phyloP scores from a whole-genome alignment of 1,140 invertebrate species.

The Anastrepha obliqua region DNA sequence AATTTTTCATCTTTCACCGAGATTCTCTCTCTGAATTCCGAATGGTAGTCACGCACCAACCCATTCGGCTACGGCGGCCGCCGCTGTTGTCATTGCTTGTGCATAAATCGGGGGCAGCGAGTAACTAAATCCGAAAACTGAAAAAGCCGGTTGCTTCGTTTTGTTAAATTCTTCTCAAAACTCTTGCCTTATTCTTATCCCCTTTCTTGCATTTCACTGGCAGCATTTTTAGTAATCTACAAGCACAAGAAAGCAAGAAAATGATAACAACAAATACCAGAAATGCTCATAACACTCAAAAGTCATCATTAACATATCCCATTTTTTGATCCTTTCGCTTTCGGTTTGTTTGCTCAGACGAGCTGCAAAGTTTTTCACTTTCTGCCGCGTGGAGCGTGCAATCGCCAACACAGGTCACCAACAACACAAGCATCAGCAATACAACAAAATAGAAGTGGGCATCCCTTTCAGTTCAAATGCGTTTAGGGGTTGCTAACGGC shows the following conservation, averaged over 20 bases:
- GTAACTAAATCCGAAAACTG: too few relatives aligned
- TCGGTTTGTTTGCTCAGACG: conserved; percentile 60
- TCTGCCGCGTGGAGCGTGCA: conserved; percentile 52
- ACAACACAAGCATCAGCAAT: neutral
- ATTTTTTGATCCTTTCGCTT: conserved; percentile 65
- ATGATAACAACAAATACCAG: conserved; percentile 39
- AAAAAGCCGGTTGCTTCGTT: too few relatives aligned
- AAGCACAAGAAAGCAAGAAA: too few relatives aligned
- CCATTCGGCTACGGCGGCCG: too few relatives aligned
- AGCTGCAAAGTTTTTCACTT: conserved; percentile 39
- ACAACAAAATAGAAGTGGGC: neutral
- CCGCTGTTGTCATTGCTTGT: neutral
- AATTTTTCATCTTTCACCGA: too few relatives aligned
- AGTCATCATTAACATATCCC: conserved; percentile 60
- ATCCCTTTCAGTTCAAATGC: neutral
- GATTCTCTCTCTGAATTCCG: too few relatives aligned
- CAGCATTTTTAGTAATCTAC: too few relatives aligned
- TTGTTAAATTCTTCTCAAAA: too few relatives aligned
- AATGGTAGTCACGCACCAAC: too few relatives aligned
- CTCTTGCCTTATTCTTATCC: too few relatives aligned
- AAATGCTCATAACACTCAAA: conserved; percentile 56
- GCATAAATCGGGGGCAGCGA: too few relatives aligned
- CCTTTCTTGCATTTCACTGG: too few relatives aligned
- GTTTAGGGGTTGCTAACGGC: conserved; percentile 29
- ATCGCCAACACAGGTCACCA: neutral